These are phyloP conservation scores for Hycleus cichorii DNA, from an alignment of 1,140 invertebrate species.

Conservation along the genomic window DNA sequence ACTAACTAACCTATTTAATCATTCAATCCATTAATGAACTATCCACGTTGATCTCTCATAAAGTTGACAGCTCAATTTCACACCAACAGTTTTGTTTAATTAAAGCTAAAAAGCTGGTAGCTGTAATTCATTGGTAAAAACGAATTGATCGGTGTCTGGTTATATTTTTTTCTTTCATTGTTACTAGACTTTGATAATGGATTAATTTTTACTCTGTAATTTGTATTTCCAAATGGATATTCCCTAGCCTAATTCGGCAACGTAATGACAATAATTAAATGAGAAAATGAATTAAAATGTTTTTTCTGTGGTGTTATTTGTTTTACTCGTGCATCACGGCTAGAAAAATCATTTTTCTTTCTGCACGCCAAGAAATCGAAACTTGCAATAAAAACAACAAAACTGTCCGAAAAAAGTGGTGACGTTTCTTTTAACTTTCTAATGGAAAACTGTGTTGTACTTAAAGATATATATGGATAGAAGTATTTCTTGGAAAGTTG, in stretches of 20 bases:
- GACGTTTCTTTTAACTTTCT: too few species aligned
- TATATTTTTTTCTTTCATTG: too few species aligned
- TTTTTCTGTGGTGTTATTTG: neutral
- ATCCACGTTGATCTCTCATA: slow-evolving; percentile 1
- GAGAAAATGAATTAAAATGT: slow-evolving; percentile 1
- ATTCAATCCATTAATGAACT: slow-evolving; percentile 4
- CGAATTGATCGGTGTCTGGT: neutral
- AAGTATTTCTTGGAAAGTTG: neutral
- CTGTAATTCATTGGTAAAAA: neutral
- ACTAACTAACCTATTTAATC: neutral
- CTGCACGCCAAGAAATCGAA: too few species aligned
- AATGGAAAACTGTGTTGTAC: too few species aligned
- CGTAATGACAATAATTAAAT: slow-evolving; percentile 8
- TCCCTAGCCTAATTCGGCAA: neutral
- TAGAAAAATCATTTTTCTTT: neutral
- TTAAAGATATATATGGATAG: too few species aligned
- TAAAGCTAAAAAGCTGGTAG: slow-evolving; percentile 6
- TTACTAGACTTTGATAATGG: slow-evolving; percentile 7
- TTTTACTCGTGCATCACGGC: neutral
- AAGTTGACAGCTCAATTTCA: slow-evolving; percentile 16
- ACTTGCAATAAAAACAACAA: too few species aligned
- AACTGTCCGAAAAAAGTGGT: too few species aligned
- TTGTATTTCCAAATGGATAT: too few species aligned
- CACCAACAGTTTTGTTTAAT: slow-evolving; percentile 16
- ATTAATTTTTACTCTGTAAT: slow-evolving; percentile 4